These are phyloP conservation scores for Melinaea menophilus DNA, from an alignment of 2,888 invertebrate genomes.

Conservation along the genomic window DNA sequence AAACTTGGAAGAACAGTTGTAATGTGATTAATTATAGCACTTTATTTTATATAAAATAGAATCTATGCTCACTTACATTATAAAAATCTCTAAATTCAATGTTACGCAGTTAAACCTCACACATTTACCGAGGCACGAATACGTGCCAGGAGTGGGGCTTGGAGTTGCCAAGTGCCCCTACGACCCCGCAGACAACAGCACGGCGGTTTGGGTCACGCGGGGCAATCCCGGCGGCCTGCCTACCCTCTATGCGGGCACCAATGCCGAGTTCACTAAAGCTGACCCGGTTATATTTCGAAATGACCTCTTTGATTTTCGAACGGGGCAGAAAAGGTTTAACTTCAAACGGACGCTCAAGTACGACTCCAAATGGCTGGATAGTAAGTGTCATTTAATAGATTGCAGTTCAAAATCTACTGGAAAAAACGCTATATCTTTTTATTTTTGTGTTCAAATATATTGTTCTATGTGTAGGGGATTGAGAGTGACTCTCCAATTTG, in stretches of 20 bases:
- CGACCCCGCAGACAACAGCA: conserved; percentile 85
- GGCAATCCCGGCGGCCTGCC: conserved; percentile 82
- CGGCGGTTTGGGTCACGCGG: conserved; percentile 83
- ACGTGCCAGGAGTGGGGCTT: conserved; percentile 81
- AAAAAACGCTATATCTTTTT: no score
- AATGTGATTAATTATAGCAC: no score
- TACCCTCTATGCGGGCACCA: conserved; percentile 84
- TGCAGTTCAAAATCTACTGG: neutral
- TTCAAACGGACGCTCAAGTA: conserved; percentile 83
- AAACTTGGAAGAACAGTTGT: neutral
- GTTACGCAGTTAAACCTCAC: conserved; percentile 72
- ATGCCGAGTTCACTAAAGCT: conserved; percentile 84
- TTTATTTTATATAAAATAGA: no score
- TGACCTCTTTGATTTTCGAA: conserved; percentile 79
- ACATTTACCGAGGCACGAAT: conserved; percentile 77
- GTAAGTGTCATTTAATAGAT: conserved; percentile 64
- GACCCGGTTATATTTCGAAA: conserved; percentile 85
- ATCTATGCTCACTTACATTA: neutral
- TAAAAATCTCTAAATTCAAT: conserved; percentile 7
- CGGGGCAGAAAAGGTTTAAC: conserved; percentile 78
- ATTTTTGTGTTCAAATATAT: neutral
- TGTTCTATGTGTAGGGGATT: conserved; percentile 1
- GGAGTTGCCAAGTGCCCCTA: conserved; percentile 85
- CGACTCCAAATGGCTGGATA: conserved; percentile 85
- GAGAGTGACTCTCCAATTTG: conserved; percentile 37